Base-by-base conservation (phyloP, 2,888 invertebrate species). In the Apodemia mormo region DNA sequence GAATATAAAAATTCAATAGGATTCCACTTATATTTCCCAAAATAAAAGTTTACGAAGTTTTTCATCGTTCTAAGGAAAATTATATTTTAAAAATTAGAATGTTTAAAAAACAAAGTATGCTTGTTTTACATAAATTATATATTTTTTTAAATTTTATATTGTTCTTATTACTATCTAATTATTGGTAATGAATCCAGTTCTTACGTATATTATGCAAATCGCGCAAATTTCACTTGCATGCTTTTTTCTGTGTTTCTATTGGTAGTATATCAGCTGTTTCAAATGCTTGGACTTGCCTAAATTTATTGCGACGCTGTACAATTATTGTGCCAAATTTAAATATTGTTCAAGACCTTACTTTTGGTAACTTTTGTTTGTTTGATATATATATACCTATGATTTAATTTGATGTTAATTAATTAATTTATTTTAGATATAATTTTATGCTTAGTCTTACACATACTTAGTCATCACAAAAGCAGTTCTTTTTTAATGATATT, bases 201-300 rank as follows among this genome's bases (percentile, higher is more conserved):
- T 61, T 61, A 61, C 14, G 61, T 61, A 61, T 30, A 33, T 33
- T 61, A 61, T 61, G 61, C 61, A 30, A 61, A 61, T 49, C 6
- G 5, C 33, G 14, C 2, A 61, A 61, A 5, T 61, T 61, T 61
- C 61, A 33, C 61, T 33, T 61, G 2, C 30, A 61, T 30, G 14
- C 30, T 61, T 61, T 14, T 61, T 61, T 30, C 5, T 30, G 33
- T 29, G 61, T 30, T 61, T 1, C 30, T 29, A 61, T 61, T 61
- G 30, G 61, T 61, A 12, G 12, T 30, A 33, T 6, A 30, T 61
- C 14, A 61, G 33, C 33, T 33, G 61, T 30, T 61, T 30, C 29
- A 12, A 61, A 30, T 61, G 3, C 5, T 30, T 5, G 5, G 1
- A 14, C 49, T 49, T 49, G 49, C 49, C 14, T 4, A 49, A 5